A percentile compares a stretch with the other conserved stretches of the same genome.
Evolutionary conservation across 2,113 vertebrate species (phyloP).

Genomic region (Tyto alba): DNA sequence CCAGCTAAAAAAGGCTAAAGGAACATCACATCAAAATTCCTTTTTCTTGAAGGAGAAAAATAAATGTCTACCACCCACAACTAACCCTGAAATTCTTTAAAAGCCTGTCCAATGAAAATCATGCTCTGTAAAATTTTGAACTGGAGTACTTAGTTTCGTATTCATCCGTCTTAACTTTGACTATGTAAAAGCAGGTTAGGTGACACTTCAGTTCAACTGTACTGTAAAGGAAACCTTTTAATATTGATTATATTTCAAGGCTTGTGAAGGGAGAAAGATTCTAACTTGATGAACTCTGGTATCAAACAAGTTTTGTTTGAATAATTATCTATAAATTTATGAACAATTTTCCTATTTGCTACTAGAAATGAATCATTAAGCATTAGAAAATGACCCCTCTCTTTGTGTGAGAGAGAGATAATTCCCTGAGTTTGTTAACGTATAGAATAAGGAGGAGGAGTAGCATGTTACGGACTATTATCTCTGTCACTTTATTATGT

Average conservation of each 20-base stretch:
- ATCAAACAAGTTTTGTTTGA: neutral
- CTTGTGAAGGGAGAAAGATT: neutral
- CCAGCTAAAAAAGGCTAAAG: neutral
- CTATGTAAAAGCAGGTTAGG: neutral
- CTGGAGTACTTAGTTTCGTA: neutral
- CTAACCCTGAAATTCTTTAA: neutral
- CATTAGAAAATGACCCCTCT: neutral
- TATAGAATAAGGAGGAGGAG: neutral
- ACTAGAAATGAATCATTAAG: neutral
- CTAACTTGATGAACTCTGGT: neutral
- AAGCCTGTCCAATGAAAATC: neutral
- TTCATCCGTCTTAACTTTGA: neutral
- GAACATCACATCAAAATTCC: neutral
- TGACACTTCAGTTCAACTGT: neutral
- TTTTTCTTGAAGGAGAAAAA: neutral
- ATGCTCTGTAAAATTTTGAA: neutral
- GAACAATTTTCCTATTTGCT: neutral
- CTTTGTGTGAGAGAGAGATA: neutral
- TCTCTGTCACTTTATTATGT: neutral
- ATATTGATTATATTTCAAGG: neutral
- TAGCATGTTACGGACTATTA: neutral
- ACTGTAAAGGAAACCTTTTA: neutral
- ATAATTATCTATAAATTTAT: neutral
- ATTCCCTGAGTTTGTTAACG: neutral
- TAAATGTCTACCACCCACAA: fast-evolving